Evolutionary conservation across 2,113 vertebrate species (phyloP).

Genomic region (Corvus hawaiiensis): DNA sequence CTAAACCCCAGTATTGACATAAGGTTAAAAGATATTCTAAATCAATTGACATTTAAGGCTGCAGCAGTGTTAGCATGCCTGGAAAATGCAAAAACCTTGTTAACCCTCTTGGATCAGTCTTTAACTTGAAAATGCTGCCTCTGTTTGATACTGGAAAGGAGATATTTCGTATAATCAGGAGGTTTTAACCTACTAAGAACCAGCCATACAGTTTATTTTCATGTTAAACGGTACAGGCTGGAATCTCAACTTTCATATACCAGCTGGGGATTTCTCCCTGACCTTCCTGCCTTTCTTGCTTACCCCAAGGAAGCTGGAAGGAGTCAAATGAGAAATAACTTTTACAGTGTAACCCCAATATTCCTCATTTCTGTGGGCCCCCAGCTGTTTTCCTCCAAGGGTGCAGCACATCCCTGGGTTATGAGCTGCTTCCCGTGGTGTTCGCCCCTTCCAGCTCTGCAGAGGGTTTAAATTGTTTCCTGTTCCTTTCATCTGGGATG

Average conservation of each 20-base stretch:
- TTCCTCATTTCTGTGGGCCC: neutral
- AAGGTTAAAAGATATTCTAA: conserved; percentile 52
- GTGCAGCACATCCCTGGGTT: neutral
- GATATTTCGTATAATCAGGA: neutral
- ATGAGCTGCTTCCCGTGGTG: neutral
- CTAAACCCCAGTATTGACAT: conserved; percentile 48
- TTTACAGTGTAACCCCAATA: neutral
- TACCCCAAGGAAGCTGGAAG: neutral
- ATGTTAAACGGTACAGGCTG: neutral
- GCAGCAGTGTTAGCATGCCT: neutral
- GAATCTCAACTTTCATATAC: neutral
- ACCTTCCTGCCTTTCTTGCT: neutral
- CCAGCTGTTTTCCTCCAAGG: neutral
- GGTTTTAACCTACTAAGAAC: neutral
- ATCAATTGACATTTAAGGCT: conserved; percentile 65
- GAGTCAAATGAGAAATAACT: neutral
- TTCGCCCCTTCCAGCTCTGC: neutral
- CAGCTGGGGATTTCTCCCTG: neutral
- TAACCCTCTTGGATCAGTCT: neutral
- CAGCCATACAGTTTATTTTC: neutral
- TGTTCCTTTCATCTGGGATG: neutral
- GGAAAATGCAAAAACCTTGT: conserved; percentile 42
- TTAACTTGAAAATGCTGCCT: neutral
- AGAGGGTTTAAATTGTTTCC: neutral
- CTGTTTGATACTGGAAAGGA: neutral